A percentile compares a stretch with the other conserved stretches of the same genome.
These are phyloP conservation scores for Zaprionus lachaisei DNA, from an alignment of 1,140 invertebrate species.

Conservation along the genomic window DNA sequence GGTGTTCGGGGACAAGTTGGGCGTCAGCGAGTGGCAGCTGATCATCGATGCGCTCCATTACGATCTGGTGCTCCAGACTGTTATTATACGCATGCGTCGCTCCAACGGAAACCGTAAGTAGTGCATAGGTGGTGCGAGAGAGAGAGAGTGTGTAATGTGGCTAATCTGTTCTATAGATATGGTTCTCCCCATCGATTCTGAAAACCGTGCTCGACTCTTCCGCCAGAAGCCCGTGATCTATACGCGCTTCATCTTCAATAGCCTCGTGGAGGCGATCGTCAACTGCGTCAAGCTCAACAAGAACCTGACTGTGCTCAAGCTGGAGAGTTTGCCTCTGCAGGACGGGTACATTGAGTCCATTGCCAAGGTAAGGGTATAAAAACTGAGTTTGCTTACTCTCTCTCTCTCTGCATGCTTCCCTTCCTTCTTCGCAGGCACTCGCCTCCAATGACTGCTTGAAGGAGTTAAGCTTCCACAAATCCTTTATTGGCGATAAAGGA, in stretches of 20 bases:
- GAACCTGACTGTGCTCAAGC: conserved; percentile 86
- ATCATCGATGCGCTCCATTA: conserved; percentile 86
- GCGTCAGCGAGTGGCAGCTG: conserved; percentile 87
- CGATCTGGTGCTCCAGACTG: conserved; percentile 86
- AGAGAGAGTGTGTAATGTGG: background rate
- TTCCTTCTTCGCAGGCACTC: conserved; percentile 80
- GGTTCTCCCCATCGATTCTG: conserved; percentile 86
- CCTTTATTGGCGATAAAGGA: conserved; percentile 86
- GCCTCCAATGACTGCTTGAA: conserved; percentile 85
- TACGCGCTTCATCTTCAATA: conserved; percentile 85
- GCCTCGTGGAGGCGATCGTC: conserved; percentile 85
- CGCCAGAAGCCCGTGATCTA: conserved; percentile 85
- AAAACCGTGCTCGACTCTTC: conserved; percentile 85
- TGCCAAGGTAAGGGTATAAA: conserved; percentile 64
- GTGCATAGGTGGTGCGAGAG: background rate
- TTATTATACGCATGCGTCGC: conserved; percentile 84
- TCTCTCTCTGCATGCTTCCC: background rate
- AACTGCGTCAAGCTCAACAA: conserved; percentile 85
- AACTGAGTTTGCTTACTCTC: background rate
- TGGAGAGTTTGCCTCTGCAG: conserved; percentile 87
- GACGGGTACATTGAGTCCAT: conserved; percentile 86
- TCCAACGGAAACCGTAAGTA: conserved; percentile 70
- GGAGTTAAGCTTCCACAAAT: conserved; percentile 86
- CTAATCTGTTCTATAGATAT: conserved; percentile 54
- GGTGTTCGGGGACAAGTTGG: conserved; percentile 87